Evolutionary conservation across 2,113 vertebrate genomes (phyloP).

Genomic region (Mionectes macconnelli): DNA sequence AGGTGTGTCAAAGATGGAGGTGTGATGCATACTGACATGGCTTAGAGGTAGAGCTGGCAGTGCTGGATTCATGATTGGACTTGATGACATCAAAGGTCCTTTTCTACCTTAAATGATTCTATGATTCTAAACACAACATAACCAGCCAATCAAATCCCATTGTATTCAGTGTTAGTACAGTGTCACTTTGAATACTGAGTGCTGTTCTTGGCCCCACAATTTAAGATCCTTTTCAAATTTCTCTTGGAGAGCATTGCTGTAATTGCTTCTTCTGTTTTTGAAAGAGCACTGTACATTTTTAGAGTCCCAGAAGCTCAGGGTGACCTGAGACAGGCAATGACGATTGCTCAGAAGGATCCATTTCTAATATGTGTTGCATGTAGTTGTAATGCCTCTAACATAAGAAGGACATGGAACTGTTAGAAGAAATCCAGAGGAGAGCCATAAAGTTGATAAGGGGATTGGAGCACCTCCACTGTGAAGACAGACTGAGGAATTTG

Average conservation of each 20-base stretch:
- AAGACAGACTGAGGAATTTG: not conserved
- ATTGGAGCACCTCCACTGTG: not conserved
- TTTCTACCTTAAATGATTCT: not conserved
- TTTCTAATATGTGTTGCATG: not conserved
- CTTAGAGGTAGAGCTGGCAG: not conserved
- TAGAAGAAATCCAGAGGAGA: not conserved
- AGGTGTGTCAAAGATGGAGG: not conserved
- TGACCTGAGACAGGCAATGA: not conserved
- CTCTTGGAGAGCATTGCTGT: not conserved
- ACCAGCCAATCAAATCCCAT: accelerated
- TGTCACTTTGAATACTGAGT: not conserved
- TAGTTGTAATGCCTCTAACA: not conserved
- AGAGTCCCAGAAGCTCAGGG: not conserved
- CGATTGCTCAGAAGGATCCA: not conserved
- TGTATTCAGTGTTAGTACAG: accelerated
- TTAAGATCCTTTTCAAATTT: not conserved
- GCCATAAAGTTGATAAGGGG: not conserved
- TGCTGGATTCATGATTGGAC: not conserved
- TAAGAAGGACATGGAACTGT: not conserved
- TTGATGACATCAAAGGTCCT: not conserved
- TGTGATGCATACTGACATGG: accelerated
- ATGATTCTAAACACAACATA: not conserved
- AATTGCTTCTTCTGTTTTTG: not conserved
- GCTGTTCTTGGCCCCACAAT: accelerated
- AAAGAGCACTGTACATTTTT: not conserved